Base-by-base conservation (phyloP, 2,888 invertebrate genomes). In the Chalcosyrphus nemorum region DNA sequence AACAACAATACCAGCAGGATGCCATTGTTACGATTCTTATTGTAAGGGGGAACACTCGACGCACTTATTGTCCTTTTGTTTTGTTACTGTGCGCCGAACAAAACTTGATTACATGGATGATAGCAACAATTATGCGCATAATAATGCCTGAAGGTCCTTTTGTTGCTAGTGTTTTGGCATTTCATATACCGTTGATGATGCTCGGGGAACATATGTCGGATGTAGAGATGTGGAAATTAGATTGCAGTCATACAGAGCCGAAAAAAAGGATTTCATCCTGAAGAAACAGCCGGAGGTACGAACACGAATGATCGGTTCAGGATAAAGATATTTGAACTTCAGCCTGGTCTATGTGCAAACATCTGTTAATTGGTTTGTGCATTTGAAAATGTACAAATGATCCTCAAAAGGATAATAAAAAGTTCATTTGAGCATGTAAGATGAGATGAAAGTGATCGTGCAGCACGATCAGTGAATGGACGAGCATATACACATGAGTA, bases 61-160 rank as follows among this genome's bases (percentile, higher is more conserved):
- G 17, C 19, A 65, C 65, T n/a, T 45, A 85, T 81, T 77, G 77
- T 84, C 68, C 81, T 86, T 86, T 86, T 86, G 86, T 80, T n/a
- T n/a, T 76, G 61, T 61, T 59, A 54, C 68, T 38, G 61, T 75
- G 71, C n/a, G n/a, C 81, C 59, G 76, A 82, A 81, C 86, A 86
- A 35, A 86, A 86, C 82, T 82, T 86, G 87, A 87, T 87, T 87
- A 86, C 87, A 81, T 80, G 81, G 86, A 86, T 87, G 87, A 87
- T 87, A 86, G 86, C 85, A 87, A 87, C 87, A 87, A 87, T 87
- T 87, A 87, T 86, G 86, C 82, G 80, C 85, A 86, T 86, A 82
- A 86, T 87, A 82, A 80, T 85, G 81, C 82, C 82, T 35, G 68
- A 80, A 86, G 86, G 81, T 81, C 78, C 81, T 81, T 68, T 86